Conservation (phyloP, 2,797 vertebrate species). For the Pangasius djambal region DNA sequence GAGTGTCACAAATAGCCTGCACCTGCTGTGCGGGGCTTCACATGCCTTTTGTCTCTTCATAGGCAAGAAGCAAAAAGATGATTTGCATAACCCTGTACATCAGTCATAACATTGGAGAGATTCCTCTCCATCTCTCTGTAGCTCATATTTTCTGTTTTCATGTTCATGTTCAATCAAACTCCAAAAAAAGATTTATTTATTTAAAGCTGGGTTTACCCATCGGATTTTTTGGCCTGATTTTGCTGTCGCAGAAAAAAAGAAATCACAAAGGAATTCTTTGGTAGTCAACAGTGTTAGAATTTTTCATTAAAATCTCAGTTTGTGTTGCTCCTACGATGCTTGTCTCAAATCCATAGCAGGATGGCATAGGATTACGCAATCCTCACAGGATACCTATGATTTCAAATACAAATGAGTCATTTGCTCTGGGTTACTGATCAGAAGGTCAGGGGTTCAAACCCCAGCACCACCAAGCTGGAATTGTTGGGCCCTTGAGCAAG, state of each 20-base stretch:
- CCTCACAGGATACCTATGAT: not conserved
- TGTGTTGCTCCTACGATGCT: not conserved
- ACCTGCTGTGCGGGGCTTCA: slow-evolving; percentile 24
- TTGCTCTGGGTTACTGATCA: not conserved
- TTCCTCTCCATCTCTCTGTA: not conserved
- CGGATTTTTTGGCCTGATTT: not conserved
- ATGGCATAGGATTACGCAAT: not conserved
- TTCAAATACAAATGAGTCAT: not conserved
- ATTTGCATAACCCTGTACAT: slow-evolving; percentile 19
- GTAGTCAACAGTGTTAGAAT: not conserved
- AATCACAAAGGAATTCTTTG: not conserved
- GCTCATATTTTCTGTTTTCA: not conserved
- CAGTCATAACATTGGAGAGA: not conserved
- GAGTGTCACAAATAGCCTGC: slow-evolving; percentile 24
- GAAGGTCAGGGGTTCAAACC: not conserved
- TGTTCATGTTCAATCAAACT: not conserved
- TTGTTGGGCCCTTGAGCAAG: too few relatives aligned
- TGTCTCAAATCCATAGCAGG: not conserved
- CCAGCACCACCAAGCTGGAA: not conserved
- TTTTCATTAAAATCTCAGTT: not conserved
- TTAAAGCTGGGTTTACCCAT: not conserved
- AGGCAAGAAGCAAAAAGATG: slow-evolving; percentile 6
- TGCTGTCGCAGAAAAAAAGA: not conserved
- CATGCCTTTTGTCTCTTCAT: slow-evolving; percentile 11
- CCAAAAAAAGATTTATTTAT: not conserved